Conservation (phyloP, 2,113 vertebrate genomes). For the Eptesicus fuscus region DNA sequence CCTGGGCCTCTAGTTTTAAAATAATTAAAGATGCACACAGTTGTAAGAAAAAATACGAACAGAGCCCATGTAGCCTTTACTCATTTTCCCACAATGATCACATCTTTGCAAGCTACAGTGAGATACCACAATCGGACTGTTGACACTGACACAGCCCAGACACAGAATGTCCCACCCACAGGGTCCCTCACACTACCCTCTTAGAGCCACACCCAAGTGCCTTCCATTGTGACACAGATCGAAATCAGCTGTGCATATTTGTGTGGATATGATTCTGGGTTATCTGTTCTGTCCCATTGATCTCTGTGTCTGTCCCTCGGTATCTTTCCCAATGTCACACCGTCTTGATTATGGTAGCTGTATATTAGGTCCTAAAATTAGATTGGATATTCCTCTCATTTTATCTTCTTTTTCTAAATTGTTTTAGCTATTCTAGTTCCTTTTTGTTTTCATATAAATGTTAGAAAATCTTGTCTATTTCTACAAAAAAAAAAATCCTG, state of each 20-base stretch:
- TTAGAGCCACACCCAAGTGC: too few species aligned
- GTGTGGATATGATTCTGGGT: neutral
- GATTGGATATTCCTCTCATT: too few species aligned
- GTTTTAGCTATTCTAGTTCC: neutral
- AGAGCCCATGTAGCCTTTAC: rapidly evolving
- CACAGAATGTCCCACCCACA: too few species aligned
- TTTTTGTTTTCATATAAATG: neutral
- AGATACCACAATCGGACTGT: too few species aligned
- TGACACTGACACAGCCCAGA: too few species aligned
- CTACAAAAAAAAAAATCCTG: neutral
- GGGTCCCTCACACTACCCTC: too few species aligned
- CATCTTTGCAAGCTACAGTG: too few species aligned
- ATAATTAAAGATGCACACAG: too few species aligned
- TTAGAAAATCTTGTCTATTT: neutral
- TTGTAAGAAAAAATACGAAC: neutral
- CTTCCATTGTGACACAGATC: neutral
- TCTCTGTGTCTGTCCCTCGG: rapidly evolving
- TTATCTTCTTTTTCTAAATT: neutral
- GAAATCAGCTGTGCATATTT: rapidly evolving
- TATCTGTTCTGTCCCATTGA: rapidly evolving
- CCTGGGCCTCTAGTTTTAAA: neutral
- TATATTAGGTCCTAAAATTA: neutral
- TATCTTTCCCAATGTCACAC: rapidly evolving
- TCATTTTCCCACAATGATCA: too few species aligned
- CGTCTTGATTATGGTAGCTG: neutral